Evolutionary conservation across 1,140 invertebrate genomes (phyloP), one percentile per base, ranked within the genome.

Genomic region (Platyscapa corneri): DNA sequence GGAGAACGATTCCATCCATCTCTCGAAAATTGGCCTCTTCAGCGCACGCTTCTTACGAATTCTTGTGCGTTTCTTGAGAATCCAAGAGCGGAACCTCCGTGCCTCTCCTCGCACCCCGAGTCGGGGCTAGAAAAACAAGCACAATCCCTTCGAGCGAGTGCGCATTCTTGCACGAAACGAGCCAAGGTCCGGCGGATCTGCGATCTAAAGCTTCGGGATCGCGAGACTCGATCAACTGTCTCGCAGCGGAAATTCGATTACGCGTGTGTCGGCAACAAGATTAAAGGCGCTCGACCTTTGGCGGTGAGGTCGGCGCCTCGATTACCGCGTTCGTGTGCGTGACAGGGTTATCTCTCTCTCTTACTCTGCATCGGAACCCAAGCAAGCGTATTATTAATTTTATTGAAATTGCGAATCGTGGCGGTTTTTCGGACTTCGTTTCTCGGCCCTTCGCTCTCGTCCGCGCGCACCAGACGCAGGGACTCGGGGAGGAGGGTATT

Each of bases 111-210:
- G n/a, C n/a, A n/a, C n/a, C 53, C 53, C 8, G 18, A 56, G 18
- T 20, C 53, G n/a, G n/a, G n/a, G n/a, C 53, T 56, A 56, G 53
- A 56, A 56, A 56, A 56, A 56, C 53, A 27, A 60, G 1, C 56
- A 14, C 56, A 23, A 60, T 27, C 56, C 56, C 23, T 10, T 60
- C 23, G 56, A 60, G 20, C 56, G 56, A 60, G 23, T 60, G 27
- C 56, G 56, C 56, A 60, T 60, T 60, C 56, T 60, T 60, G 56
- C 56, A 60, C 56, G 56, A 60, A 60, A 60, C 56, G 56, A 60
- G 14, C 56, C 53, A 23, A 60, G 23, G 14, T 14, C 3, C 53
- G 53, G 32, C 53, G 53, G 32, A 30, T 53, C 16, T 14, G 49
- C 16, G 42, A 46, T 46, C 42, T 46, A 5, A 12, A 46, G n/a